Evolutionary conservation across 2,888 invertebrate species (phyloP), one percentile per base, ranked within the genome.

Genomic region (Norana najaformis): DNA sequence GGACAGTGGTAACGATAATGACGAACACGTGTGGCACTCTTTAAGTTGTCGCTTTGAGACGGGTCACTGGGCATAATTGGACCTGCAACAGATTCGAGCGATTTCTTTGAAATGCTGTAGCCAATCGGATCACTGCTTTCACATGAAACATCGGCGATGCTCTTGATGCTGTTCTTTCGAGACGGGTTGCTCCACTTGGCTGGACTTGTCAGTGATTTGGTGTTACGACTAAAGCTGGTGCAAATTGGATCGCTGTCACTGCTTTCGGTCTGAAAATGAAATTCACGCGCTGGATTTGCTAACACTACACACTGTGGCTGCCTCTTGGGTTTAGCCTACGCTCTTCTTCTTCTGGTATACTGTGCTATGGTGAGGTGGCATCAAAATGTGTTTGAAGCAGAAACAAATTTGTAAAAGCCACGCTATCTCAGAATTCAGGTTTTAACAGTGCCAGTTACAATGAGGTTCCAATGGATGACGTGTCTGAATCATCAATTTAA

Each of bases 1-100:
- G 83, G 41, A 69, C 89, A 89, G 35, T 83, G 39, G 47, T 89
- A 85, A 41, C n/a, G 89, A 47, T 85, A 89, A 20, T 11, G 38
- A 41, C 89, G 85, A 41, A 34, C 18, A 41, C 39, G 89, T 34
- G 85, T 35, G 37, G 35, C 39, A 13, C 8, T 69, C n/a, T 69
- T 69, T 69, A 69, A 8, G 13, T 0, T n/a, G 69, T 11, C n/a
- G 69, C n/a, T 69, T 69, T n/a, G n/a, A 69, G n/a, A 30, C 8
- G 69, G n/a, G 6, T 1, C 69, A n/a, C 69, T n/a, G 11, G 30
- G 69, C n/a, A 11, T 69, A n/a, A 6, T n/a, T n/a, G 30, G 69
- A 8, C 69, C 3, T 69, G 69, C n/a, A n/a, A 69, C 13, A 13
- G 30, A 5, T 69, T 30, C 69, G 1, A n/a, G 69, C 8, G 69